A percentile compares a stretch with the other conserved stretches of the same genome.
Evolutionary conservation across 2,113 vertebrate genomes (phyloP).

Genomic region (Corythaixoides concolor): DNA sequence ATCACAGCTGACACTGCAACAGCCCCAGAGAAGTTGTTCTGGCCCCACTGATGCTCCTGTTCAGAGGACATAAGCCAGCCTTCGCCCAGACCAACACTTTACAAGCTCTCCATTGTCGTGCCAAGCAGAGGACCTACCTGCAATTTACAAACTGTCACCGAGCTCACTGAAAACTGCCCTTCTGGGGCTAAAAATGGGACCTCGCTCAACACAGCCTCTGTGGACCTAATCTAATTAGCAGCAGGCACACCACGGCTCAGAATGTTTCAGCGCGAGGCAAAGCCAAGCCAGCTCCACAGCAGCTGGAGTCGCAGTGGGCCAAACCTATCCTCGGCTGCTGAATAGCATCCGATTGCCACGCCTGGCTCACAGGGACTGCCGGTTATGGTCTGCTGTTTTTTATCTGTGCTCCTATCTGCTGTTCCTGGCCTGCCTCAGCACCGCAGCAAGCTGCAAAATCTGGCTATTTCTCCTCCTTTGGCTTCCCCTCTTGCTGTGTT

Average conservation of each 20-base stretch:
- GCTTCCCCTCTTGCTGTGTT: neutral
- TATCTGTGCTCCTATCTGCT: neutral
- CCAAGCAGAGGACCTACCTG: neutral
- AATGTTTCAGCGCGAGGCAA: neutral
- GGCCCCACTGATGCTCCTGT: neutral
- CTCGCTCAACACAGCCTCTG: neutral
- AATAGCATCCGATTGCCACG: rapidly evolving
- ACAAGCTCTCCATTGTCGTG: neutral
- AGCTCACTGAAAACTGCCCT: neutral
- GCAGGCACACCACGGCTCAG: neutral
- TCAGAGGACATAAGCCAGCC: neutral
- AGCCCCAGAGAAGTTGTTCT: neutral
- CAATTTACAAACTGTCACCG: neutral
- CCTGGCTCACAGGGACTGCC: neutral
- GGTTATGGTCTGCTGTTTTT: neutral
- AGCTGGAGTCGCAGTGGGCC: neutral
- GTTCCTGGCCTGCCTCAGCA: neutral
- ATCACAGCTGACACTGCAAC: neutral
- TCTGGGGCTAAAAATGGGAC: neutral
- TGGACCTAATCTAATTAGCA: neutral
- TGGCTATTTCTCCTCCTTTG: neutral
- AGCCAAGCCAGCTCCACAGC: neutral
- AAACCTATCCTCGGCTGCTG: neutral
- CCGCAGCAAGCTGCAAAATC: neutral
- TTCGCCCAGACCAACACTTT: rapidly evolving